Conservation (phyloP, 2,888 invertebrate genomes). For the Dermolepida albohirtum region DNA sequence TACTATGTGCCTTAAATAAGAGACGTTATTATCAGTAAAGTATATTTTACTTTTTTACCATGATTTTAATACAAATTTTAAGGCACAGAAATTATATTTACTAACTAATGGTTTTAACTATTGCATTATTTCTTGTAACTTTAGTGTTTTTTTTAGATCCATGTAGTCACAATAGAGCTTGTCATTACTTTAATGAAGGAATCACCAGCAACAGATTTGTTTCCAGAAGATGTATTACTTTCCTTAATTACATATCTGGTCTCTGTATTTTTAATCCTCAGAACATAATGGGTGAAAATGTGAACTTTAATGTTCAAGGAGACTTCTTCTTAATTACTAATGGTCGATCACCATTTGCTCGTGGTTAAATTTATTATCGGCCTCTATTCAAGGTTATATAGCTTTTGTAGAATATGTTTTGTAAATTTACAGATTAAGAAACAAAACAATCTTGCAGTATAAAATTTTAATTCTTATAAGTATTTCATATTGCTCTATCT, state of each 20-base stretch:
- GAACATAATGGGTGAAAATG: constrained; percentile 32
- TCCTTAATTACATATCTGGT: constrained; percentile 16
- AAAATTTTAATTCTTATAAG: no score
- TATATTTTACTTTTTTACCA: no score
- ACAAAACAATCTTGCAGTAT: no score
- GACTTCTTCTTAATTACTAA: constrained; percentile 35
- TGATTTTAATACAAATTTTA: no score
- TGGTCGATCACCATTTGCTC: constrained; percentile 21
- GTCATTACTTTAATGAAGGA: constrained; percentile 36
- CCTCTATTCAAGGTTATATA: no score
- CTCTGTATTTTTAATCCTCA: constrained; percentile 30
- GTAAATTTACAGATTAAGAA: no score
- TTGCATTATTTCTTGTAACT: neutral
- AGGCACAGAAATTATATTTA: no score
- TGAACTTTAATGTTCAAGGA: constrained; percentile 27
- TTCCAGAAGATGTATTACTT: constrained; percentile 25
- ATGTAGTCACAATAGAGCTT: constrained; percentile 36
- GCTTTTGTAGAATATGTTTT: no score
- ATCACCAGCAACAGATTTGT: constrained; percentile 33
- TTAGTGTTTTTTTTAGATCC: constrained; percentile 23
- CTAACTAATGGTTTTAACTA: neutral
- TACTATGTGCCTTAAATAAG: no score
- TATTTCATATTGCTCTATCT: no score
- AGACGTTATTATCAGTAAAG: no score
- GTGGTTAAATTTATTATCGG: neutral